Percentiles rank a stretch among this genome's conserved stretches.
Evolutionary conservation across 2,888 invertebrate genomes (phyloP).

Genomic region (Ligdia adustata): DNA sequence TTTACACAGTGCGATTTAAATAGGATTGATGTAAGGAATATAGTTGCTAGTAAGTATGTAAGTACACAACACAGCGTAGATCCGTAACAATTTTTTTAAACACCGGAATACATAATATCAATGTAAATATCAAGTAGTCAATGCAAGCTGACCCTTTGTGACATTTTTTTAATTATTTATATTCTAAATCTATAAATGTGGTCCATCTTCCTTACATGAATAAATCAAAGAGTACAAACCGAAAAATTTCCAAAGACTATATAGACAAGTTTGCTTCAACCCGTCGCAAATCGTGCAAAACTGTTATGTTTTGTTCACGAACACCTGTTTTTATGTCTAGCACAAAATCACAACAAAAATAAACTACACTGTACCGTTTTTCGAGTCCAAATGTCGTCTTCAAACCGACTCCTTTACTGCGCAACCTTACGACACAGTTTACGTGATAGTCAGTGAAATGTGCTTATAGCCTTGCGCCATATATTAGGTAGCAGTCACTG

Average conservation of each 20-base stretch:
- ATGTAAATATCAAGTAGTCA: no score
- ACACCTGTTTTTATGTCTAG: conserved; percentile 13
- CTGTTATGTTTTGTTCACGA: conserved; percentile 9
- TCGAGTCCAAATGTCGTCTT: conserved; percentile 15
- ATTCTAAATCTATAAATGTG: no score
- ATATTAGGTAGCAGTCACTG: conserved; percentile 14
- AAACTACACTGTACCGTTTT: conserved; percentile 23
- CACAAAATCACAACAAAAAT: conserved; percentile 10
- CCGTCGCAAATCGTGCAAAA: conserved; percentile 11
- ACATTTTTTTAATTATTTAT: no score
- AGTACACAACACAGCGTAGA: no score
- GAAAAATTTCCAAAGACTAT: not conserved
- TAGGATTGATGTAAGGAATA: no score
- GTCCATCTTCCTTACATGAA: no score
- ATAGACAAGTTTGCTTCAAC: not conserved
- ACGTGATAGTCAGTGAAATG: conserved; percentile 13
- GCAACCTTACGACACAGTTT: conserved; percentile 20
- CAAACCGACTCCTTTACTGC: conserved; percentile 7
- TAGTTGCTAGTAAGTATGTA: no score
- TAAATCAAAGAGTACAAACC: conserved; percentile 1
- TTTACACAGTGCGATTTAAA: no score
- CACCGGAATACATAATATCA: no score
- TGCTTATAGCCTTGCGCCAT: conserved; percentile 16
- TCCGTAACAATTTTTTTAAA: no score
- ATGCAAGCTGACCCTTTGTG: no score